Conservation (phyloP, 2,888 invertebrate species). For the Eupithecia insigniata region DNA sequence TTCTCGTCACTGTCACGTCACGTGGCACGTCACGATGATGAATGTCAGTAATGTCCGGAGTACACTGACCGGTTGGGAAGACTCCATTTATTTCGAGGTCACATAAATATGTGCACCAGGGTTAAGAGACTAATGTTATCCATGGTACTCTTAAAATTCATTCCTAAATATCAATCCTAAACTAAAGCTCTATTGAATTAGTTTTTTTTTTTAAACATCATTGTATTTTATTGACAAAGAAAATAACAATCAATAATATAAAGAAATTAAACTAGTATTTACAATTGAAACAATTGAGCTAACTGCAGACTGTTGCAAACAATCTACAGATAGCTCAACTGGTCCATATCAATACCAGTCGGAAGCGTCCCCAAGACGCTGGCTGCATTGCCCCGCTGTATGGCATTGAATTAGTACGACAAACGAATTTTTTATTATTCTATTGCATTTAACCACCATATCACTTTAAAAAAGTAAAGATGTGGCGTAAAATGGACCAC, state of each 20-base stretch:
- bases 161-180: neutral
- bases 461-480: neutral
- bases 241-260: too few relatives aligned
- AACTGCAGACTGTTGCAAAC: too few relatives aligned
- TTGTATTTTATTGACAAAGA: too few relatives aligned
- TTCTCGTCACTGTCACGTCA: conserved; percentile 21
- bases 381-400: too few relatives aligned
- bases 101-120: neutral
- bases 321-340: too few relatives aligned
- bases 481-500: neutral
- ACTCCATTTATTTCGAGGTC: neutral
- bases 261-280: too few relatives aligned
- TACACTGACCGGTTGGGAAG: neutral
- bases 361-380: too few relatives aligned
- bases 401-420: neutral
- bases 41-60: conserved; percentile 1
- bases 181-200: too few relatives aligned
- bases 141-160: too few relatives aligned
- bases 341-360: too few relatives aligned
- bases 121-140: neutral
- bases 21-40: conserved; percentile 13
- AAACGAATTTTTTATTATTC: neutral
- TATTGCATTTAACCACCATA: neutral
- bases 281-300: too few relatives aligned
- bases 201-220: too few relatives aligned